These are phyloP conservation scores for Drosophila eugracilis DNA, from an alignment of 1,140 invertebrate genomes.

Conservation along the genomic window DNA sequence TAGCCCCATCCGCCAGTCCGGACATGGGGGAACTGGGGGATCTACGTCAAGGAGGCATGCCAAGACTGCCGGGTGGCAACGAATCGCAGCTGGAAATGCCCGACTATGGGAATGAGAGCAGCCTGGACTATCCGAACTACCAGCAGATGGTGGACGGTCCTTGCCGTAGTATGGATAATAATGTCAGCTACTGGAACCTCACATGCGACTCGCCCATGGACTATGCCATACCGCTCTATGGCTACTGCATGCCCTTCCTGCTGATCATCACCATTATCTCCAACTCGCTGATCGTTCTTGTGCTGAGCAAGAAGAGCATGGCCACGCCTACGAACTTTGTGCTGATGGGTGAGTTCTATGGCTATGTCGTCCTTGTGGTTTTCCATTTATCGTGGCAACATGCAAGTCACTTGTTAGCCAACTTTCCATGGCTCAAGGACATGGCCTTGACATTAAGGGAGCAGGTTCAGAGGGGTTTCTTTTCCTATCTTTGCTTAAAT, in stretches of 20 bases:
- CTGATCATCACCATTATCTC: slow-evolving; percentile 95
- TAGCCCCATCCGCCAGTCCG: slow-evolving; percentile 28
- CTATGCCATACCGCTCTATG: slow-evolving; percentile 75
- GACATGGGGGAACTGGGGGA: background rate
- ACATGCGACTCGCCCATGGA: slow-evolving; percentile 77
- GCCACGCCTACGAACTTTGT: slow-evolving; percentile 96
- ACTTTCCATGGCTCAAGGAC: background rate
- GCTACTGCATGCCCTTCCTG: slow-evolving; percentile 88
- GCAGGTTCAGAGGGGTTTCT: no score
- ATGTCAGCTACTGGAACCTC: slow-evolving; percentile 74
- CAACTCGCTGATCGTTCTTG: slow-evolving; percentile 94
- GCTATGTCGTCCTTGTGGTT: no score
- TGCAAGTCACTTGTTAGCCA: slow-evolving; percentile 12
- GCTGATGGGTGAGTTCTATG: slow-evolving; percentile 86
- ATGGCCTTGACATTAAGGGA: no score
- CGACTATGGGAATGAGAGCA: slow-evolving; percentile 61
- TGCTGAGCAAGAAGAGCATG: slow-evolving; percentile 90
- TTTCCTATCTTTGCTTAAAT: no score
- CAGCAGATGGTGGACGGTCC: slow-evolving; percentile 34
- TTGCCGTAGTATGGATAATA: slow-evolving; percentile 49
- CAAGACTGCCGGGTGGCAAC: slow-evolving; percentile 20
- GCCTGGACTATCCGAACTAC: slow-evolving; percentile 55
- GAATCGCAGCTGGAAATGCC: slow-evolving; percentile 49
- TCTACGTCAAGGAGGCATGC: background rate
- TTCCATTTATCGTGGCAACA: slow-evolving; percentile 1